A percentile compares a stretch with the other conserved stretches of the same genome.
phyloP scores from a whole-genome alignment of 1,140 invertebrate species.

The Nilaparvata lugens region DNA sequence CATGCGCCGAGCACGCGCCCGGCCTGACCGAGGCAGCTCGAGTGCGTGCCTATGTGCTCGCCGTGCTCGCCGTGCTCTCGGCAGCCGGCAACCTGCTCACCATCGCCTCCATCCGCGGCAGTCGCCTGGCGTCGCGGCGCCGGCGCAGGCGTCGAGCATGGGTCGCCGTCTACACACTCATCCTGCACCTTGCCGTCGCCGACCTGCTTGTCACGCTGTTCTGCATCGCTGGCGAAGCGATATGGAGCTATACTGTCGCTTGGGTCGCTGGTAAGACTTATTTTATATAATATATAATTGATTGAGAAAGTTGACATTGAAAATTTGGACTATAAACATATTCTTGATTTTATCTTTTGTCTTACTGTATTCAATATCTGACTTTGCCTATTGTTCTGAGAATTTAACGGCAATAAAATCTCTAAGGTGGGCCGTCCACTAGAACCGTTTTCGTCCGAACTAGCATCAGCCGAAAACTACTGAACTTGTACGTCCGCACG shows the following conservation, averaged over 20 bases:
- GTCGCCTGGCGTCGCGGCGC: constrained; percentile 7
- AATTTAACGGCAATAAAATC: too few species aligned
- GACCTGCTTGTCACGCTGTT: constrained; percentile 70
- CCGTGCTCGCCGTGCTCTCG: constrained; percentile 57
- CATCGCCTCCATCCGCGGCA: constrained; percentile 55
- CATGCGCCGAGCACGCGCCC: constrained; percentile 52
- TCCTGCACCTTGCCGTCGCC: constrained; percentile 62
- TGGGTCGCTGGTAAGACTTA: constrained; percentile 64
- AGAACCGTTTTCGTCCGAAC: too few species aligned
- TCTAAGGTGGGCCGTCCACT: too few species aligned
- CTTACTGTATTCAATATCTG: too few species aligned
- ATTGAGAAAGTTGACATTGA: too few species aligned
- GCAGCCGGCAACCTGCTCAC: constrained; percentile 63
- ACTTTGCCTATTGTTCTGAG: too few species aligned
- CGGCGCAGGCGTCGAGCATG: constrained; percentile 41
- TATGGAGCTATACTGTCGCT: constrained; percentile 69
- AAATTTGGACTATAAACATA: too few species aligned
- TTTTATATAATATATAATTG: too few species aligned
- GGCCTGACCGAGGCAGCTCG: constrained; percentile 44
- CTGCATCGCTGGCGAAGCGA: constrained; percentile 65
- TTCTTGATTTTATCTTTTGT: too few species aligned
- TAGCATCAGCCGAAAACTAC: too few species aligned
- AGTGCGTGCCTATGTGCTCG: constrained; percentile 52
- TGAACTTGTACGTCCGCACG: too few species aligned
- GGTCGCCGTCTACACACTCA: constrained; percentile 64